Evolutionary conservation across 2,797 vertebrate genomes (phyloP), one percentile per base, ranked within the genome.

Genomic region (Sebastes iracundus): DNA sequence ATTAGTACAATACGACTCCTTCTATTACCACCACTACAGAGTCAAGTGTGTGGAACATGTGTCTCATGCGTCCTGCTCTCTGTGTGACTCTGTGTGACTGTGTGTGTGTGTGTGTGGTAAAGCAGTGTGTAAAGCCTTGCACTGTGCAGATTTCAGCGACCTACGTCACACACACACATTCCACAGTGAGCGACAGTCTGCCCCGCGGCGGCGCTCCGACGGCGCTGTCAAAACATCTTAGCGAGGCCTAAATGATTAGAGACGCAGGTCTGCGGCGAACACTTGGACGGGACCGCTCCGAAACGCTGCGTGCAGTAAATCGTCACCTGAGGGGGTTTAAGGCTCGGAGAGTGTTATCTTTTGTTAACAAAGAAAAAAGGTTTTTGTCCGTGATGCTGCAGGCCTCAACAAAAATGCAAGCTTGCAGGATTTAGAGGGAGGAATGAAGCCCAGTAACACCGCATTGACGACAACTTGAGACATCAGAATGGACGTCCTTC

Each of bases 201-300:
- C 18, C 87, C 83, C 0, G 55, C n/a, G 56, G 81, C 14, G 42
- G 14, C 62, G 22, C 65, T 75, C 28, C 20, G 9, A 65, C 61
- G 4, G 52, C 4, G 8, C 81, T 89, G 84, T 87, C 79, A 85
- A 77, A 85, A 77, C 72, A 64, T 75, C 78, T 88, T 65, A 83
- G 80, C 22, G 6, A 28, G 5, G 79, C 63, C 77, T 63, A 63
- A 79, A 79, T 75, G 77, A 76, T 79, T 66, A 62, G 58, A 69
- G 63, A 35, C 1, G 42, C 53, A 62, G 35, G 27, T 46, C 25
- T 35, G 1, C 3, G 6, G 28, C 65, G 2, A 33, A 60, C 18
- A 14, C 23, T 11, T 11, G 9, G 60, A 23, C 58, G 25, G 27
- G 55, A 23, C 52, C 3, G 35, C 7, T 58, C 7, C 35, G 46